Evolutionary conservation across 2,113 vertebrate species (phyloP).

Genomic region (Bettongia penicillata): DNA sequence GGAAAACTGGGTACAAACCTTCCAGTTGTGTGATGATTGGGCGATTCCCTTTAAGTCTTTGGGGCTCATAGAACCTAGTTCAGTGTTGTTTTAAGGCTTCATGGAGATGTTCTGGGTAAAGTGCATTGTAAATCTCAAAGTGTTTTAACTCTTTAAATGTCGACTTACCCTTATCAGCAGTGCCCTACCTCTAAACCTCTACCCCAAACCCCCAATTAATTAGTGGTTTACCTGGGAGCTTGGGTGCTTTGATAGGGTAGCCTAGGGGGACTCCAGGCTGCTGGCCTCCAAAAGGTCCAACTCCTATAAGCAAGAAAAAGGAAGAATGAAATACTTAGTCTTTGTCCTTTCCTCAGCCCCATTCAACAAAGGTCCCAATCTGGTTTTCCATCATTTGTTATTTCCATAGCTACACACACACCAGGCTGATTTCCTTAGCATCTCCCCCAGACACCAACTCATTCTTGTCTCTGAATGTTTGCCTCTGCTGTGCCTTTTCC

Average conservation of each 20-base stretch:
- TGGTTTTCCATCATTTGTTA: not conserved
- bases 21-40: not conserved
- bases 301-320: conserved; percentile 80
- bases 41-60: not conserved
- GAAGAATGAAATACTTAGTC: not conserved
- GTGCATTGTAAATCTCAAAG: not conserved
- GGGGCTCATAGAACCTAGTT: not conserved
- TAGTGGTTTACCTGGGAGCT: conserved; percentile 88
- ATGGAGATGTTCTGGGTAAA: not conserved
- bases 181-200: too few species aligned
- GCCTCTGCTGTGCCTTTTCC: not conserved
- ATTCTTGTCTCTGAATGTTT: not conserved
- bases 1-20: not conserved
- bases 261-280: conserved; percentile 95
- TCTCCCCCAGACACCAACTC: not conserved
- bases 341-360: too few species aligned
- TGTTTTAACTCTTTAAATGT: not conserved
- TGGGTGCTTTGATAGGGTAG: conserved; percentile 97
- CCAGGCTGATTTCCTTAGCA: not conserved
- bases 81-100: not conserved
- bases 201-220: not conserved
- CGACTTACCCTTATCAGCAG: not conserved
- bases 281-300: conserved; percentile 89
- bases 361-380: not conserved
- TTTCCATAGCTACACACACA: not conserved